A percentile compares a stretch with the other conserved stretches of the same genome.
Evolutionary conservation across 1,140 invertebrate species (phyloP).

Genomic region (Diorhabda sublineata): DNA sequence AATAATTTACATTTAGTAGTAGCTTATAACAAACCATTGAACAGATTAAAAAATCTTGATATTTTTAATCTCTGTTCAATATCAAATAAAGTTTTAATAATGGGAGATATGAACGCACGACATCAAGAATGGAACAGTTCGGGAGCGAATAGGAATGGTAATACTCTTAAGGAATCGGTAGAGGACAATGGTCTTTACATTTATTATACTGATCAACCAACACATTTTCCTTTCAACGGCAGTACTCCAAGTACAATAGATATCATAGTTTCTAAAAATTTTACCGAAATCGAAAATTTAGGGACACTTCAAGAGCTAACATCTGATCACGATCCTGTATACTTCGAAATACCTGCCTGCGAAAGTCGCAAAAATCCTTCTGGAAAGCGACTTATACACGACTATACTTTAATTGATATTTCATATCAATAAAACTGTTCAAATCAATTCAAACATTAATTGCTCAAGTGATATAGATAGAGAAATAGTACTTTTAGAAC

Average conservation of each 20-base stretch:
- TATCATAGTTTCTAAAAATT: slow-evolving; percentile 1
- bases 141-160: no score
- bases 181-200: no score
- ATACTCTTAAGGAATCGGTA: no score
- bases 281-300: background rate
- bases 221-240: slow-evolving; percentile 2
- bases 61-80: no score
- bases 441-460: background rate
- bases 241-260: background rate
- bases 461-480: background rate
- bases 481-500: background rate
- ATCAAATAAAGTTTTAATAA: no score
- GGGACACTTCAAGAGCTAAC: background rate
- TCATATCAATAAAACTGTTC: slow-evolving; percentile 2
- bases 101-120: no score
- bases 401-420: background rate
- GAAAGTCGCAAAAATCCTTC: no score
- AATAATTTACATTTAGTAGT: no score
- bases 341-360: background rate
- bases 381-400: no score
- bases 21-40: no score
- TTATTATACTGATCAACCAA: background rate
- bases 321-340: background rate
- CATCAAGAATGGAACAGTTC: no score
- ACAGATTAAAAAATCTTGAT: no score